Base-by-base conservation (phyloP, 2,888 invertebrate species). In the Tetragonula carbonaria region DNA sequence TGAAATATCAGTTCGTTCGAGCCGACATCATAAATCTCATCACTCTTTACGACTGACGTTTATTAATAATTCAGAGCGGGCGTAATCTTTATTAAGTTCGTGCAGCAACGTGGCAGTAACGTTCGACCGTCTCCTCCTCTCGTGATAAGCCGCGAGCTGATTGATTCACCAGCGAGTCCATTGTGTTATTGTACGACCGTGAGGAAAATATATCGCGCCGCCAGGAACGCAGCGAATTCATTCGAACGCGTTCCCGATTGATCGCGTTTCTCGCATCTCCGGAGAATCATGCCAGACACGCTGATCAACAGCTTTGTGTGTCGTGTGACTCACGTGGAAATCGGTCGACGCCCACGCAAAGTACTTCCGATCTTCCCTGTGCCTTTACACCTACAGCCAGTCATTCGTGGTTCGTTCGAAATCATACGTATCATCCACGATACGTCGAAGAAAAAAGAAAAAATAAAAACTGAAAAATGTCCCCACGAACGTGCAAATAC, bases 141-240 rank as follows among this genome's bases (percentile, higher is more conserved):
- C 51, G 51, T 51, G 51, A n/a, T n/a, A 53, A 67, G 28, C 62
- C n/a, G 45, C 62, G 57, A 45, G 59, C 63, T 68, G 72, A 84
- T 76, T 76, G 57, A 73, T 75, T 45, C 71, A 74, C 72, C 67
- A 65, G 67, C 74, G 77, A 70, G 11, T 38, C 85, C 66, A 84
- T 82, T 33, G 81, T 72, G 67, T 63, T 73, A 81, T 80, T 86
- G 70, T 70, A 38, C 83, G 51, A 74, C 72, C 51, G 28, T 73
- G 57, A 76, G 75, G 70, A 76, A 65, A 77, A 74, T 70, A 74
- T 70, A 38, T 55, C 66, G 23, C 28, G 55, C 45, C 21, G 50
- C 23, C 23, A 68, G 55, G 73, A 82, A 68, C 73, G 55, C 65
- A 51, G 72, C 59, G 67, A 70, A 78, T 82, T 63, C 57, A 63